A percentile compares a stretch with the other conserved stretches of the same genome.
phyloP scores from a whole-genome alignment of 2,888 invertebrate species.

The Drosophila heteroneura region DNA sequence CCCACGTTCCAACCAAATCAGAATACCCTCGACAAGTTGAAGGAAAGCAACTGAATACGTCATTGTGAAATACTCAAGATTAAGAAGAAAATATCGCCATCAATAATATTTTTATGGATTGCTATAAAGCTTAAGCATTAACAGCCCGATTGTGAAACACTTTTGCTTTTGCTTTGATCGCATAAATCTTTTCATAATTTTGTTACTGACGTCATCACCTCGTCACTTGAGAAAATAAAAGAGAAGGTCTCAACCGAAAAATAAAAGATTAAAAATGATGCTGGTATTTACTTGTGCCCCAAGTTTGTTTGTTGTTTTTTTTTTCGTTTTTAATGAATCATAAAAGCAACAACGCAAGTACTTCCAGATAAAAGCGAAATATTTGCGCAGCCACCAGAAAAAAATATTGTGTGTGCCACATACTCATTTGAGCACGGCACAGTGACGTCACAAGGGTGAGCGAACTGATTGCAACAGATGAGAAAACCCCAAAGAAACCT shows the following conservation, averaged over 20 bases:
- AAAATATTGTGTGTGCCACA: slow-evolving; percentile 13
- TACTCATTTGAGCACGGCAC: slow-evolving; percentile 27
- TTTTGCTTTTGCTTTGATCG: neutral
- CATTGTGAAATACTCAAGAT: neutral
- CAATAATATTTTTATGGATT: neutral
- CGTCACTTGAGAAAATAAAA: neutral
- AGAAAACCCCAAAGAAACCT: neutral
- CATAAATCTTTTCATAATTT: neutral
- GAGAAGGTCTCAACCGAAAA: slow-evolving; percentile 6
- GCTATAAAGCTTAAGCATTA: neutral
- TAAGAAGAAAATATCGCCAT: neutral
- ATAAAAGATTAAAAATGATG: neutral
- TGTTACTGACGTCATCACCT: slow-evolving; percentile 13
- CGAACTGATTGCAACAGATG: neutral
- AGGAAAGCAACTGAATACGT: neutral
- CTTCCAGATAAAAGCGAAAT: slow-evolving; percentile 52
- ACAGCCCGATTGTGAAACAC: neutral
- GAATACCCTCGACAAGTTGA: neutral
- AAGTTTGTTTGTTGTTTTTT: slow-evolving; percentile 20
- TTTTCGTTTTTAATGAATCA: slow-evolving; percentile 68
- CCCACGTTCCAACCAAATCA: neutral
- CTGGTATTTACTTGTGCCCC: slow-evolving; percentile 28
- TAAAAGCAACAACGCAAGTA: slow-evolving; percentile 45
- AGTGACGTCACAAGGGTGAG: neutral
- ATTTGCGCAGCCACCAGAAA: slow-evolving; percentile 29